phyloP scores from a whole-genome alignment of 2,888 invertebrate species.

The Apoda limacodes region DNA sequence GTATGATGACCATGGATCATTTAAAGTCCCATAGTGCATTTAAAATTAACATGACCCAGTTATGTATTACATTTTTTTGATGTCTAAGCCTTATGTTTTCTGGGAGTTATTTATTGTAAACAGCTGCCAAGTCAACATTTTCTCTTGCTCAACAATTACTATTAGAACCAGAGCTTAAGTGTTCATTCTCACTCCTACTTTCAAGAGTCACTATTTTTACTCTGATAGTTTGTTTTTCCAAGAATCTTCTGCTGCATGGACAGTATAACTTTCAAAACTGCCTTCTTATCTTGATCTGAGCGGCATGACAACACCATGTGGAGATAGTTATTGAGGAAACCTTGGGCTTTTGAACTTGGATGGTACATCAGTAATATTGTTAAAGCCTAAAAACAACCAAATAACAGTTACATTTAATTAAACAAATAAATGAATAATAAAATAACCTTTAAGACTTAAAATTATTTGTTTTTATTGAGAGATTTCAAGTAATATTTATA shows the following conservation, averaged over 20 bases:
- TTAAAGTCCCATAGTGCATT: too few species aligned
- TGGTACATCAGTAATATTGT: slow-evolving; percentile 51
- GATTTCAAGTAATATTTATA: neutral
- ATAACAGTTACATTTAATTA: slow-evolving; percentile 1
- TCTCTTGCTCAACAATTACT: too few species aligned
- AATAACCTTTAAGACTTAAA: neutral
- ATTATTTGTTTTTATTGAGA: neutral
- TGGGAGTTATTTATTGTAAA: too few species aligned
- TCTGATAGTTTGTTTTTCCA: slow-evolving; percentile 9
- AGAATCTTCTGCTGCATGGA: slow-evolving; percentile 36
- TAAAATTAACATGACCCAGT: too few species aligned
- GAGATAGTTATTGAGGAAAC: slow-evolving; percentile 40
- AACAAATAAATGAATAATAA: neutral
- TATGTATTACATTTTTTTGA: too few species aligned
- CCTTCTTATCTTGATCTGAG: slow-evolving; percentile 42
- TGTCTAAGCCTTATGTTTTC: too few species aligned
- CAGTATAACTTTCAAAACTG: slow-evolving; percentile 40
- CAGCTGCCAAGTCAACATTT: too few species aligned
- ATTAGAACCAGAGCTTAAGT: too few species aligned
- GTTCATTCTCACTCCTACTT: too few species aligned
- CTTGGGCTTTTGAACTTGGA: slow-evolving; percentile 38
- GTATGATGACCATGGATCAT: too few species aligned
- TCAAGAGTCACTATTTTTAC: too few species aligned
- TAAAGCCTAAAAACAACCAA: slow-evolving; percentile 42
- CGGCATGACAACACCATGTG: slow-evolving; percentile 52